Evolutionary conservation across 1,140 invertebrate species (phyloP).

Genomic region (Brachionus asplanchnoidis): DNA sequence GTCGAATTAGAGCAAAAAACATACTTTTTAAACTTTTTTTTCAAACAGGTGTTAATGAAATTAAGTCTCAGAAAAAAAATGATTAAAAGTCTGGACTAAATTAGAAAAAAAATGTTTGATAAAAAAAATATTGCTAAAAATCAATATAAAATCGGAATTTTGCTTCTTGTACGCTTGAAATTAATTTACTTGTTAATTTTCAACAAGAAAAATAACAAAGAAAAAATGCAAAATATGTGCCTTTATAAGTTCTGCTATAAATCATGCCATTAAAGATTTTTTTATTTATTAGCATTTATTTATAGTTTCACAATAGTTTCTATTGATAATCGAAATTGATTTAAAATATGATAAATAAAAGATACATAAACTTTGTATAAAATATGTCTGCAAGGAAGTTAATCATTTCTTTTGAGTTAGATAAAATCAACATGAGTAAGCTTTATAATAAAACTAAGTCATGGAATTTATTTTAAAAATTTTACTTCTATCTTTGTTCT

Average conservation of each 20-base stretch:
- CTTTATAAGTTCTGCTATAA: neutral
- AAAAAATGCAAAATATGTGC: neutral
- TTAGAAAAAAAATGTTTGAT: neutral
- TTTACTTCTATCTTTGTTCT: neutral
- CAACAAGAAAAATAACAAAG: neutral
- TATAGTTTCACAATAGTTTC: neutral
- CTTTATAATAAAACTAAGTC: neutral
- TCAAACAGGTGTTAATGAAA: neutral
- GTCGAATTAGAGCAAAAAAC: neutral
- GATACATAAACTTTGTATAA: neutral
- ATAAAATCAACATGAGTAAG: neutral
- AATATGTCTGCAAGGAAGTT: neutral
- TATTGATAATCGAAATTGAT: neutral
- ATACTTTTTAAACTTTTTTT: neutral
- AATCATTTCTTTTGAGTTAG: neutral
- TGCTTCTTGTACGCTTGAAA: neutral
- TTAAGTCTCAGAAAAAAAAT: neutral
- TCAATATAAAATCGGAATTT: neutral
- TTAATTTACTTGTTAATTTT: neutral
- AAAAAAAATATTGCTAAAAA: neutral
- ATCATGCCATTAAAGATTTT: neutral
- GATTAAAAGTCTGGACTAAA: neutral
- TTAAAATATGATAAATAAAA: neutral
- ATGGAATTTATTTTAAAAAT: neutral
- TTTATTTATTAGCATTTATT: conserved; percentile 6